Percentiles rank a stretch among this genome's conserved stretches.
Evolutionary conservation across 2,888 invertebrate genomes (phyloP).

Genomic region (Enchytraeus crypticus): DNA sequence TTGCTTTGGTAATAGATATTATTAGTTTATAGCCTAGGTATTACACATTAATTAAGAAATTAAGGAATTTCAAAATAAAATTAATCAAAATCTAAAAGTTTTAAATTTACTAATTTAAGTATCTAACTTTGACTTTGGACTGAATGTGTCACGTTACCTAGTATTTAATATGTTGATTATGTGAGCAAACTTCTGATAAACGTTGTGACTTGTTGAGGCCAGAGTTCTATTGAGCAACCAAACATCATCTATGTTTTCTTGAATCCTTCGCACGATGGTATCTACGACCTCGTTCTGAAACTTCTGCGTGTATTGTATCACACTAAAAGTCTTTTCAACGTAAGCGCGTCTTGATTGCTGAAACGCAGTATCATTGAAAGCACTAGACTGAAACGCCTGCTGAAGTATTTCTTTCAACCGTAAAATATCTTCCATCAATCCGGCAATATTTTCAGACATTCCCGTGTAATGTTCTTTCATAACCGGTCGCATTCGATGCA

Average conservation of each 20-base stretch:
- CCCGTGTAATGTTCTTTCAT: slow-evolving; percentile 9
- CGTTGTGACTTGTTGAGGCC: neutral
- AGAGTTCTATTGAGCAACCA: slow-evolving; percentile 11
- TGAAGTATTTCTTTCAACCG: slow-evolving; percentile 11
- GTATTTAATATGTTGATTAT: neutral
- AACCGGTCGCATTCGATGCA: neutral
- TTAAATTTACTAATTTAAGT: too few species aligned
- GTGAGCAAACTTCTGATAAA: neutral
- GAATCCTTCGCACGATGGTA: neutral
- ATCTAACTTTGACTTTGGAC: too few species aligned
- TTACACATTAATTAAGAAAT: too few species aligned
- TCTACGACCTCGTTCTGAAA: slow-evolving; percentile 12
- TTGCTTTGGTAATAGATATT: too few species aligned
- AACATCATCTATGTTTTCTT: slow-evolving; percentile 6
- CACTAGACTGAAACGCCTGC: slow-evolving; percentile 6
- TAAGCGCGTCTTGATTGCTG: neutral
- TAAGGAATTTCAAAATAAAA: too few species aligned
- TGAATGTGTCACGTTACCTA: neutral
- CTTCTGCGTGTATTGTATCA: slow-evolving; percentile 4
- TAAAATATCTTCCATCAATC: slow-evolving; percentile 16
- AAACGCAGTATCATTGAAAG: slow-evolving; percentile 18
- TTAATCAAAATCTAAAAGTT: too few species aligned
- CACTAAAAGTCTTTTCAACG: neutral
- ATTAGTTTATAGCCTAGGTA: too few species aligned
- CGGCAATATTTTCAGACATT: slow-evolving; percentile 16